Evolutionary conservation across 2,888 invertebrate genomes (phyloP).

Genomic region (Belgica antarctica): DNA sequence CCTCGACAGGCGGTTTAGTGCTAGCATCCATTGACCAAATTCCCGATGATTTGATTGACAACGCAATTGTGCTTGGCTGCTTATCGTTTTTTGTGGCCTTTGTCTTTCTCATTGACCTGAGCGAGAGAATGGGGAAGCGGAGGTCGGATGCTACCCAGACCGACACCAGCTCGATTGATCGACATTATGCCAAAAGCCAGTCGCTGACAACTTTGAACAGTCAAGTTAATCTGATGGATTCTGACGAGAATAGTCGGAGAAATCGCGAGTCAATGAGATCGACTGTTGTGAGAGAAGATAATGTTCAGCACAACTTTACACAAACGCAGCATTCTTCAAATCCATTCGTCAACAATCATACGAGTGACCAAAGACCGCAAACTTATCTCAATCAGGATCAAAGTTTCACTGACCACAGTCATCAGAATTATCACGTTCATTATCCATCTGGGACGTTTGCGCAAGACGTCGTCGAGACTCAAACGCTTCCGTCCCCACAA

Average conservation of each 20-base stretch:
- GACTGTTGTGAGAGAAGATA: neutral
- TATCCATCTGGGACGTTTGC: neutral
- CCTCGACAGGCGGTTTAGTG: conserved; percentile 46
- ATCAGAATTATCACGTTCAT: neutral
- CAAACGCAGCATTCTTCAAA: neutral
- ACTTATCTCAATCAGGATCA: neutral
- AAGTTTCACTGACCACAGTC: neutral
- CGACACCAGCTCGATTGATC: conserved; percentile 44
- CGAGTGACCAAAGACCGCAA: conserved; percentile 1
- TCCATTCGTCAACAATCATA: neutral
- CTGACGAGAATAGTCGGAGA: neutral
- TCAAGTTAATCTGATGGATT: conserved; percentile 32
- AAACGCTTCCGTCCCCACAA: conserved; percentile 45
- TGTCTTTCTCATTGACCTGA: conserved; percentile 46
- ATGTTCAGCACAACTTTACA: neutral
- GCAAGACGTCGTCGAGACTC: conserved; percentile 46
- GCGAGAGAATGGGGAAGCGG: conserved; percentile 45
- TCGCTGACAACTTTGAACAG: neutral
- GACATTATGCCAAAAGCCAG: conserved; percentile 15
- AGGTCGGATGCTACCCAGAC: conserved; percentile 46
- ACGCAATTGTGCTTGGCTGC: conserved; percentile 47
- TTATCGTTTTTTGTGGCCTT: conserved; percentile 47
- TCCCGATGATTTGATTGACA: conserved; percentile 46
- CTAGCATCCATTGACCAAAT: conserved; percentile 47
- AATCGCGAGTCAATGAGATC: conserved; percentile 31